phyloP scores from a whole-genome alignment of 2,888 invertebrate genomes.

The Spilosoma lubricipeda region DNA sequence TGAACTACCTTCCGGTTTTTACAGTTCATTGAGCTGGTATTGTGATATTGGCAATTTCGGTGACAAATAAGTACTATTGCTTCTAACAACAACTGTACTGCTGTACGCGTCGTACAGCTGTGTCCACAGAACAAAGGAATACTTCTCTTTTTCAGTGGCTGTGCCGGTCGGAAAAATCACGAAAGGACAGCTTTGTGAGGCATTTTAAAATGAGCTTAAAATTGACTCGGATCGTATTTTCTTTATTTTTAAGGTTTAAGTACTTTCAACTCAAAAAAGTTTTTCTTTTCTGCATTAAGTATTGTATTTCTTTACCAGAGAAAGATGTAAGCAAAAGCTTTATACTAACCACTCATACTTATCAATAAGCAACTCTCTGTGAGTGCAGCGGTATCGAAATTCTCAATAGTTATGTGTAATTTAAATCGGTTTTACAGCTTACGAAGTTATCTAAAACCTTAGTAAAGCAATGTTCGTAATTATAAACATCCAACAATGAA shows the following conservation, averaged over 20 bases:
- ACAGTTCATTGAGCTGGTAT: slow-evolving; percentile 40
- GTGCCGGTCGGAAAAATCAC: not conserved
- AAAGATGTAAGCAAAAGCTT: no score
- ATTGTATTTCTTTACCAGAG: not conserved
- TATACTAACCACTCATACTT: no score
- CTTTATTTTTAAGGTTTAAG: not conserved
- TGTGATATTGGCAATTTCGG: slow-evolving; percentile 33
- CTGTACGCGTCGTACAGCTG: no score
- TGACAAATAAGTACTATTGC: slow-evolving; percentile 17
- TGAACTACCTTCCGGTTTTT: slow-evolving; percentile 37
- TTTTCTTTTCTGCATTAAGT: not conserved
- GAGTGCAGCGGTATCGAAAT: not conserved
- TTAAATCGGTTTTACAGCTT: not conserved
- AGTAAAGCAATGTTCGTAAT: not conserved
- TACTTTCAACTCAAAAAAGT: not conserved
- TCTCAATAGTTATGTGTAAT: not conserved
- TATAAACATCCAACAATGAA: not conserved
- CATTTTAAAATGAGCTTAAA: not conserved
- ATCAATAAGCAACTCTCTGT: not conserved
- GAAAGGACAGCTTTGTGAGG: not conserved
- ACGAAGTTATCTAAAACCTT: not conserved
- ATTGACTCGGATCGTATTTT: not conserved
- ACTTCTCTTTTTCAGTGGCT: no score
- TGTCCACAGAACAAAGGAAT: no score
- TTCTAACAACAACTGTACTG: not conserved